These are phyloP conservation scores for Pseudoips prasinana DNA, from an alignment of 2,888 invertebrate genomes.

Conservation along the genomic window DNA sequence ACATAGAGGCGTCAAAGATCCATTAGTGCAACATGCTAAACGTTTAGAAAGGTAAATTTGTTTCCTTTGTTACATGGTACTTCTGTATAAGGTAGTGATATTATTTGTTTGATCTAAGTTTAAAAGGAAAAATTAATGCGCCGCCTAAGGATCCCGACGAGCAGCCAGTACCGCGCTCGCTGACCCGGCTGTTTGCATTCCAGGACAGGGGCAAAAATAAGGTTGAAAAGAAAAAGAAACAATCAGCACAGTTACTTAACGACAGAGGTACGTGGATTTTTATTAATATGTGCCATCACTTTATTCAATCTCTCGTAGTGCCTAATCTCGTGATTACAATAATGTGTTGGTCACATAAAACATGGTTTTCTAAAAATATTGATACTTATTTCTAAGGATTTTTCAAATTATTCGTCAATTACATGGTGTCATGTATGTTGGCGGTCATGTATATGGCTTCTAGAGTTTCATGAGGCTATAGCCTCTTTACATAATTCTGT, in stretches of 20 bases:
- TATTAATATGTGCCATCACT: too few relatives aligned
- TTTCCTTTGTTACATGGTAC: background rate
- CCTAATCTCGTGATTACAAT: too few relatives aligned
- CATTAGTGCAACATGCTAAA: constrained; percentile 85
- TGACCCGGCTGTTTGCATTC: constrained; percentile 82
- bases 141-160: constrained; percentile 87
- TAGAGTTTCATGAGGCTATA: too few relatives aligned
- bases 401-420: too few relatives aligned
- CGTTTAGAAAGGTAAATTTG: constrained; percentile 82
- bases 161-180: constrained; percentile 88
- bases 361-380: too few relatives aligned
- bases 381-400: too few relatives aligned
- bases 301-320: too few relatives aligned
- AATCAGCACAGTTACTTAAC: constrained; percentile 15
- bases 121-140: constrained; percentile 88
- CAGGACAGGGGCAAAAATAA: constrained; percentile 33
- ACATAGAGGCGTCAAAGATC: constrained; percentile 90
- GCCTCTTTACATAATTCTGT: too few relatives aligned
- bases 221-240: constrained; percentile 36
- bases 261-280: constrained; percentile 19
- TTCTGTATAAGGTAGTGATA: background rate
- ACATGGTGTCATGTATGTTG: too few relatives aligned
- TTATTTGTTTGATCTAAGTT: constrained; percentile 63
- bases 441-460: too few relatives aligned
- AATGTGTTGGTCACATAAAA: too few relatives aligned